Evolutionary conservation across 2,797 vertebrate genomes (phyloP), one percentile per base, ranked within the genome.

Genomic region (Sebastes hubbsi): DNA sequence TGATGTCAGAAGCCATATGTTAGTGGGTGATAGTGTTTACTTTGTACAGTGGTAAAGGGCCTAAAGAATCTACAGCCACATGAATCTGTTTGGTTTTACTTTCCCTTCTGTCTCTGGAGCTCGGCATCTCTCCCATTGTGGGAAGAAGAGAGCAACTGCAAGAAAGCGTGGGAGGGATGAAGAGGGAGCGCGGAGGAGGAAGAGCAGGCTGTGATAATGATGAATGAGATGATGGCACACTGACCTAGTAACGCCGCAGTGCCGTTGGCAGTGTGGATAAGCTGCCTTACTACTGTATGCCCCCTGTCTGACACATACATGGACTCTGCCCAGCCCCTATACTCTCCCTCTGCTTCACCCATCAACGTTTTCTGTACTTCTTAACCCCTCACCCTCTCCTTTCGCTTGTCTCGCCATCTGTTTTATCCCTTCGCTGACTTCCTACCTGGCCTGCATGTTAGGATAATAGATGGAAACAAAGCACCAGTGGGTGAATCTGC

Each of bases 171-270:
- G 76, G 81, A 78, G 74, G 65, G 69, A 83, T 80, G 85, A 84
- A 75, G 79, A 84, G 68, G 42, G 58, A 77, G 85, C 78, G 77
- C 6, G 27, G 74, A 70, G 74, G 87, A 92, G 79, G 86, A 83
- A 83, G 80, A 87, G 81, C 78, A 70, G 74, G 63, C 88, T 72
- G 84, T 42, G 73, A 91, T 92, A 82, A 75, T 91, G 92, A 92
- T 91, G 91, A 94, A 93, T 93, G 90, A 93, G 88, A 93, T 83
- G 90, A 88, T 95, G 95, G 92, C 95, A 96, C 93, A 95, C 94
- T 96, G 94, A 96, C 95, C 95, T 92, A 96, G 87, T 94, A 95
- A 95, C 52, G 82, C 87, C 71, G 82, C 87, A 81, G 84, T 75
- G 76, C 75, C n/a, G 80, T 74, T 86, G 92, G 91, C 91, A 90